These are phyloP conservation scores for Phlogophora meticulosa DNA, from an alignment of 2,888 invertebrate genomes.

Conservation along the genomic window DNA sequence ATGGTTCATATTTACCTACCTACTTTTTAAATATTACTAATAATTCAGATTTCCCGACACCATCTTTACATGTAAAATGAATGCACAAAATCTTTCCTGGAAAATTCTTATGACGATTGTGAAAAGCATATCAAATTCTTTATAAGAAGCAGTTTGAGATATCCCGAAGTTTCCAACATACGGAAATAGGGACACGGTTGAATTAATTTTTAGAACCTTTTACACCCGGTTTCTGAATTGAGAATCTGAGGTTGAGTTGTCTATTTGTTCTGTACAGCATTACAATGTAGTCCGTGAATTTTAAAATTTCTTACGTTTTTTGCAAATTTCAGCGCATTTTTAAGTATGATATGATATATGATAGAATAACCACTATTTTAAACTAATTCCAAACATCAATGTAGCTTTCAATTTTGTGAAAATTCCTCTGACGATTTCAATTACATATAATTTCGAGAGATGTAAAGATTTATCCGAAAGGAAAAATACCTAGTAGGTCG, in stretches of 20 bases:
- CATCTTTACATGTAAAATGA: conserved; percentile 10
- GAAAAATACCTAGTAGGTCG: conserved; percentile 12
- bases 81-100: not conserved
- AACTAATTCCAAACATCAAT: no score
- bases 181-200: not conserved
- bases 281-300: no score
- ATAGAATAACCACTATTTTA: no score
- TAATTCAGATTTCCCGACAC: not conserved
- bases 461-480: conserved; percentile 13
- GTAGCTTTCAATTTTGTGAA: no score
- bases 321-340: no score
- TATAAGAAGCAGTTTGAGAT: conserved; percentile 4
- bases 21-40: conserved; percentile 6
- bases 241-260: no score
- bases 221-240: not conserved
- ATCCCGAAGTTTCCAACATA: conserved; percentile 15
- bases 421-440: not conserved
- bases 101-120: conserved; percentile 21
- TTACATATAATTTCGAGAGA: no score
- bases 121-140: conserved; percentile 34
- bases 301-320: no score
- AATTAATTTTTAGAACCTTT: conserved; percentile 20
- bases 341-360: no score
- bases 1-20: not conserved
- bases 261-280: no score